Conservation (phyloP, 64 coral and sea anemone genomes). For the Acropora yongei region DNA sequence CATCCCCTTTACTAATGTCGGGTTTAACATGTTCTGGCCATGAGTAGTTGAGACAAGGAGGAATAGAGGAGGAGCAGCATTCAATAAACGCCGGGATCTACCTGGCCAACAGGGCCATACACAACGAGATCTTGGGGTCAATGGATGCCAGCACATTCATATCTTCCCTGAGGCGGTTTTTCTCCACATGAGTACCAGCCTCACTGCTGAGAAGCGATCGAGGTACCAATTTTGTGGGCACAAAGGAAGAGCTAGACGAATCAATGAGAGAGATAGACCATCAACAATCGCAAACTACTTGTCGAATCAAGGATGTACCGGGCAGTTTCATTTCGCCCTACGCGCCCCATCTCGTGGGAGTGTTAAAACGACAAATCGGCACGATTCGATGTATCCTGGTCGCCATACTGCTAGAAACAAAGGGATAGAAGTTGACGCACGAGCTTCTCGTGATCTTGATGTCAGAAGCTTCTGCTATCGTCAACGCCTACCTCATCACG, state of each 20-base stretch:
- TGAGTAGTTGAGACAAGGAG: background rate
- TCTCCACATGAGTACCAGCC: background rate
- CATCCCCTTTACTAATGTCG: background rate
- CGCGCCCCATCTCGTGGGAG: conserved; percentile 33
- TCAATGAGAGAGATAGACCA: background rate
- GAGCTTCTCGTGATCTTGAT: background rate
- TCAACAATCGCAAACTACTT: background rate
- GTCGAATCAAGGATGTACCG: conserved; percentile 1
- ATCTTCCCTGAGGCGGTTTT: conserved; percentile 13
- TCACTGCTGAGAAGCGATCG: conserved; percentile 6
- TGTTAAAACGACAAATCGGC: background rate
- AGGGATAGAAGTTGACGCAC: background rate
- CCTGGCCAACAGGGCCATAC: conserved; percentile 16
- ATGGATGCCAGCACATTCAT: conserved; percentile 26
- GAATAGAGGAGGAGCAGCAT: conserved; percentile 8
- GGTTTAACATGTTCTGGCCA: background rate
- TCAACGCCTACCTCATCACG: conserved; percentile 23
- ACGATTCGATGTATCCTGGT: conserved; percentile 6
- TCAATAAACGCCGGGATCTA: conserved; percentile 20
- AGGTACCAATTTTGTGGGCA: conserved; percentile 5
- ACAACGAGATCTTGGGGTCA: conserved; percentile 21
- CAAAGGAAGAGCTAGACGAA: background rate
- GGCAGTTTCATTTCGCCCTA: conserved; percentile 34
- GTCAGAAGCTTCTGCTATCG: conserved; percentile 27
- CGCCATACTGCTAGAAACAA: background rate